A percentile compares a stretch with the other conserved stretches of the same genome.
Evolutionary conservation across 2,113 vertebrate species (phyloP).

Genomic region (Lepidothrix coronata): DNA sequence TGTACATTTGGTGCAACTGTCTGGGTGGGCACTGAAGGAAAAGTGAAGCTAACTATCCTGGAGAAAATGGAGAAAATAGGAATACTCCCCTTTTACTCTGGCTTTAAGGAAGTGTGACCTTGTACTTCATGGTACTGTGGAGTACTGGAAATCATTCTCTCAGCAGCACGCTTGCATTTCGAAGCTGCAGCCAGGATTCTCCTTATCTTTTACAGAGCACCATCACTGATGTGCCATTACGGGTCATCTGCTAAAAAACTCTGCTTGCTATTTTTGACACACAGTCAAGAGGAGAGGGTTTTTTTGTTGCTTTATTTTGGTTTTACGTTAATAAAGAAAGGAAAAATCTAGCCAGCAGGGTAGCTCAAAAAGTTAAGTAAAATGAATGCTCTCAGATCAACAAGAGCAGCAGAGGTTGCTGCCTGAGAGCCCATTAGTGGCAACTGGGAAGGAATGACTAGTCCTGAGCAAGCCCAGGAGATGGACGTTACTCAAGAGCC

Average conservation of each 20-base stretch:
- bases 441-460: background rate
- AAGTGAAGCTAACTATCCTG: background rate
- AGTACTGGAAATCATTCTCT: conserved; percentile 21
- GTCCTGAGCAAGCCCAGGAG: background rate
- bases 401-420: background rate
- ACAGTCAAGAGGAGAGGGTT: background rate
- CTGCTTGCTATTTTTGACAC: conserved; percentile 26
- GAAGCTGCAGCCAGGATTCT: conserved; percentile 37
- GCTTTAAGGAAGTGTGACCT: conserved; percentile 4
- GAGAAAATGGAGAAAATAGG: background rate
- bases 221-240: background rate
- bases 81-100: background rate
- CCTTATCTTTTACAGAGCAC: conserved; percentile 34
- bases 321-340: conserved; percentile 4
- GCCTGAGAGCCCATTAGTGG: background rate
- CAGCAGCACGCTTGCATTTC: background rate
- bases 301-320: background rate
- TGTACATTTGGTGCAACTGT: background rate
- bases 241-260: conserved; percentile 26
- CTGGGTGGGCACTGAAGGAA: background rate
- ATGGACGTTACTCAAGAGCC: background rate
- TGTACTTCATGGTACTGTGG: background rate
- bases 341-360: background rate
- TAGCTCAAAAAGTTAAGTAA: background rate
- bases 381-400: background rate